Conservation (phyloP, 2,888 invertebrate species). For the Venustoraphidia nigricollis region DNA sequence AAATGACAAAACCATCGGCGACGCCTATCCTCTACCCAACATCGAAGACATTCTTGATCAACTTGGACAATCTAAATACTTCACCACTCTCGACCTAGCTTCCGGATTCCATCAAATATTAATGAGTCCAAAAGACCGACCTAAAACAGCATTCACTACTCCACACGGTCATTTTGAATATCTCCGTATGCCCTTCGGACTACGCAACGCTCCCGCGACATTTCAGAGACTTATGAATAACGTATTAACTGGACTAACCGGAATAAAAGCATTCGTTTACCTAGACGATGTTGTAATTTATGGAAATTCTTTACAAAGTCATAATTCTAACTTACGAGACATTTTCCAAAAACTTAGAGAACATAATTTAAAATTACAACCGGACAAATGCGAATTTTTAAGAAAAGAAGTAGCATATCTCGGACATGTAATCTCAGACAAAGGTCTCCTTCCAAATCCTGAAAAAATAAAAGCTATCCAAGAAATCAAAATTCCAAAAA, state of each 20-base stretch:
- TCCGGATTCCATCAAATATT: conserved; percentile 23
- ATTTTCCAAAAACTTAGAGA: conserved; percentile 10
- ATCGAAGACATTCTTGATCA: conserved; percentile 22
- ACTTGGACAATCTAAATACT: conserved; percentile 21
- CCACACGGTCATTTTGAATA: conserved; percentile 21
- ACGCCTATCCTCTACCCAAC: conserved; percentile 21
- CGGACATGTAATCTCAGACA: conserved; percentile 17
- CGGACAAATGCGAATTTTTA: conserved; percentile 13
- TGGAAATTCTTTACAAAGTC: conserved; percentile 12
- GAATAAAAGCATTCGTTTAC: too few species aligned
- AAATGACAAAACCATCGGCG: conserved; percentile 22
- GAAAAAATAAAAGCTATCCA: conserved; percentile 13
- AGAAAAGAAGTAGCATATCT: conserved; percentile 15
- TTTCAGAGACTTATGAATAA: conserved; percentile 24
- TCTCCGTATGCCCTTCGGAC: conserved; percentile 21
- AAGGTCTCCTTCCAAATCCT: conserved; percentile 17
- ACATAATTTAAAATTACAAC: conserved; percentile 10
- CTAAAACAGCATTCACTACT: conserved; percentile 22
- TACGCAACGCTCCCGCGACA: conserved; percentile 25
- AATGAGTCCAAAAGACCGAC: conserved; percentile 15
- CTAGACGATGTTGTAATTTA: conserved; percentile 20
- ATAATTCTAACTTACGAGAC: conserved; percentile 8
- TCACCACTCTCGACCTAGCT: conserved; percentile 22
- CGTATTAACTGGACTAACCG: conserved; percentile 19
- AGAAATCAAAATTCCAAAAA: conserved; percentile 14